Base-by-base conservation (phyloP, 2,113 vertebrate species). In the Scolopax mira region DNA sequence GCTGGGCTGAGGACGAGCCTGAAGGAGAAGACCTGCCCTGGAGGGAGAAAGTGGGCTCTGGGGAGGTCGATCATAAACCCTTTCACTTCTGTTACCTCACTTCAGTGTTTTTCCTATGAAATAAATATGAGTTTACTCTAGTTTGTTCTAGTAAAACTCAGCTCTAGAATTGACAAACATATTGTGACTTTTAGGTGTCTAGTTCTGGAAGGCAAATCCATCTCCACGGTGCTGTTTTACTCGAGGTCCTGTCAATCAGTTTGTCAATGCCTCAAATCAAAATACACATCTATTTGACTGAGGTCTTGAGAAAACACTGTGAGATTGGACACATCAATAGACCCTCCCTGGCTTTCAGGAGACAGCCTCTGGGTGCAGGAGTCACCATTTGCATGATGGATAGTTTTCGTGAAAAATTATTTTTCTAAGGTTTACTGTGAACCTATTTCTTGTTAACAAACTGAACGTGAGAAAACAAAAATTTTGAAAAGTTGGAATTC, bases 201-300 rank as follows among this genome's bases (percentile, higher is more conserved):
- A 0, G 0, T 78, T 48, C 15, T 9, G 33, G 44, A 72, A 57
- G 7, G 39, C 10, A 85, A 55, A 52, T 52, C 22, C 27, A 8
- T 8, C 14, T 91, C 39, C 9, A 6, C 0, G 2, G 14, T 28
- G n/a, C 31, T 55, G 12, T 58, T 24, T 69, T 6, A 12, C 5
- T 42, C 27, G 35, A 39, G 33, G 11, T 55, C 13, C 16, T 93
- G 61, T 35, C 62, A 41, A 42, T 42, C 8, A 23, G 1, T 49
- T 44, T 83, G 44, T 73, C 49, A 35, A 11, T 42, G 3, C 6
- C 18, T 22, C 9, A 35, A 14, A 51, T 66, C 18, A 15, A 52
- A 54, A 19, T 27, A 11, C 2, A 27, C 13, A 0, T 0, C 0
- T 33, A 2, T 24, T 11, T 41, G 11, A 28, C 22, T 35, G 42